phyloP scores from a whole-genome alignment of 1,140 invertebrate genomes.

The Pseudomyrmex cubaensis region DNA sequence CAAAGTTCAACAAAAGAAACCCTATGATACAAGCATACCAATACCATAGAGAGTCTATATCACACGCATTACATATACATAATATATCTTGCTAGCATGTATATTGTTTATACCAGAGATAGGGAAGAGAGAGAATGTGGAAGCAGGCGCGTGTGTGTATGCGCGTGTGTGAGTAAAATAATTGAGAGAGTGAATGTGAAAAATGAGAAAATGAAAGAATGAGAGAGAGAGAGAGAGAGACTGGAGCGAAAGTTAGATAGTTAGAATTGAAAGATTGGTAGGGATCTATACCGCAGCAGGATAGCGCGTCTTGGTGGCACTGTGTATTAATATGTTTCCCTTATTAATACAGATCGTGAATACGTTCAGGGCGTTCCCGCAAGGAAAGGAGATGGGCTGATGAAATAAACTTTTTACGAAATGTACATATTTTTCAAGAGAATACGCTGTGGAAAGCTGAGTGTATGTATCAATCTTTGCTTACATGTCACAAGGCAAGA shows the following conservation, averaged over 20 bases:
- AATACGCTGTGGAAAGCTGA: not conserved
- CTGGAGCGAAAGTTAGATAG: constrained; percentile 48
- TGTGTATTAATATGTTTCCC: constrained; percentile 41
- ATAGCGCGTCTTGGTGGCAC: constrained; percentile 35
- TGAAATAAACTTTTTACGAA: constrained; percentile 15
- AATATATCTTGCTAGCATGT: constrained; percentile 85
- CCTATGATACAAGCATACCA: constrained; percentile 80
- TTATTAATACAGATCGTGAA: constrained; percentile 41
- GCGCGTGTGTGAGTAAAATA: constrained; percentile 26
- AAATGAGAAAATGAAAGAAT: not conserved
- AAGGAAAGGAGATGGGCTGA: not conserved
- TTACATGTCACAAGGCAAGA: constrained; percentile 30
- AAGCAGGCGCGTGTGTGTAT: constrained; percentile 21
- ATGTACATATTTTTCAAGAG: constrained; percentile 28
- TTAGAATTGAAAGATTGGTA: constrained; percentile 6
- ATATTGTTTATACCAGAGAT: constrained; percentile 82
- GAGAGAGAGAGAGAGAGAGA: constrained; percentile 13
- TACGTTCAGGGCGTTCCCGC: constrained; percentile 32
- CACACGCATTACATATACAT: constrained; percentile 81
- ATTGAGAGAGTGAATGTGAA: not conserved
- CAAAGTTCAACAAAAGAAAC: constrained; percentile 62
- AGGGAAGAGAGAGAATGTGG: constrained; percentile 20
- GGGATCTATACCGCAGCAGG: constrained; percentile 43
- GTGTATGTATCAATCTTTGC: constrained; percentile 22
- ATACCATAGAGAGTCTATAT: constrained; percentile 85